Base-by-base conservation (phyloP, 1,140 invertebrate species). In the Pomacea maculata region DNA sequence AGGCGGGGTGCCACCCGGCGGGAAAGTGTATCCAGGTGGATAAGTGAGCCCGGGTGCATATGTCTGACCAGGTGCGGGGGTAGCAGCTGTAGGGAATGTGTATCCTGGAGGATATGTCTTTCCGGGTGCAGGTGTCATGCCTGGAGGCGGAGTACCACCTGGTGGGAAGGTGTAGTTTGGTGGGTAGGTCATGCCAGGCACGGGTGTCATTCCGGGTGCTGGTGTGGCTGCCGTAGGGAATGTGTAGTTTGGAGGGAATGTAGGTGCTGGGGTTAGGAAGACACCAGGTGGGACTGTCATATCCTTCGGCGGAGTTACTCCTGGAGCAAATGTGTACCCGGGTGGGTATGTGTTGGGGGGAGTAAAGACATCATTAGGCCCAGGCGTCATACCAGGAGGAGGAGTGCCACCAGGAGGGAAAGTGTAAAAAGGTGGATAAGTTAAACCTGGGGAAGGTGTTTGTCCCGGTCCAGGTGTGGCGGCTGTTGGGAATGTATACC, bases 161-260 rank as follows among this genome's bases (percentile, higher is more conserved):
- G 68, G 70, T 14, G 25, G n/a, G 11, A 55, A 61, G 2, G 71
- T 57, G 19, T 29, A 34, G 8, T 12, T 19, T n/a, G 63, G 19
- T n/a, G 61, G 68, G 57, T 61, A 61, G 57, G 57, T 61, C 57
- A 61, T 61, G 0, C 79, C 79, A 55, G 79, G 79, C 63, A 70
- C 63, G 4, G 57, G 70, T 34, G 63, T 63, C 25, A 25, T 21
- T 14, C 79, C 79, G 10, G 68, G 68, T 10, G 29, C 45, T 10
- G 75, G 75, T 63, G 75, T 78, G 15, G 67, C 34, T 9, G 61
- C 21, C 5, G 57, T 61, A 17, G 57, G 57, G 57, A 61, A 61
- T 2, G 57, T 61, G 57, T 61, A 61, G 57, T 61, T 61, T 11
- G 57, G 57, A 14, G 57, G 57, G 57, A 61, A 61, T 11, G 57